phyloP scores from a whole-genome alignment of 2,113 vertebrate genomes.

The Ammodytes marinus region DNA sequence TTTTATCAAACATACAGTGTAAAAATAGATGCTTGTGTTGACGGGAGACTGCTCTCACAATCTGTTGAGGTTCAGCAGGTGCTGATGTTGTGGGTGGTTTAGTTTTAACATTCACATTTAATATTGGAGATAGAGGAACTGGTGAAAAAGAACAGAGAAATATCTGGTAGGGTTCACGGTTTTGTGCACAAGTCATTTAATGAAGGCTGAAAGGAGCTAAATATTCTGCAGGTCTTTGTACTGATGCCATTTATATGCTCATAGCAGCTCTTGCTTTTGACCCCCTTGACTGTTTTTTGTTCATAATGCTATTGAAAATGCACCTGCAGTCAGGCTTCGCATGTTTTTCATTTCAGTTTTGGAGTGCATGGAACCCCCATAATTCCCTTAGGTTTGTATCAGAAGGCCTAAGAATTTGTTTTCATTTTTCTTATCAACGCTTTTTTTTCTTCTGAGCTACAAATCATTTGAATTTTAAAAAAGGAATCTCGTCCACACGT shows the following conservation, averaged over 20 bases:
- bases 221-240: slow-evolving; percentile 20
- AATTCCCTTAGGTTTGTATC: slow-evolving; percentile 19
- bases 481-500: neutral
- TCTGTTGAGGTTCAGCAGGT: slow-evolving; percentile 26
- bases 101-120: slow-evolving; percentile 8
- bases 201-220: slow-evolving; percentile 22
- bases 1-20: slow-evolving; percentile 47
- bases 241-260: slow-evolving; percentile 20
- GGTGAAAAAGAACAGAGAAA: slow-evolving; percentile 25
- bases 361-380: slow-evolving; percentile 10
- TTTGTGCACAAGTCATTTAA: neutral
- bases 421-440: slow-evolving; percentile 24
- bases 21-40: slow-evolving; percentile 64
- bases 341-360: slow-evolving; percentile 31
- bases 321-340: slow-evolving; percentile 55
- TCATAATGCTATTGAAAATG: slow-evolving; percentile 53
- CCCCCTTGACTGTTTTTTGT: slow-evolving; percentile 36
- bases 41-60: slow-evolving; percentile 22
- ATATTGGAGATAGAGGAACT: slow-evolving; percentile 21
- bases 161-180: neutral
- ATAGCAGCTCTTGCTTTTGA: slow-evolving; percentile 30
- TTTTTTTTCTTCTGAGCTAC: neutral
- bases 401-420: slow-evolving; percentile 41
- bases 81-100: slow-evolving; percentile 22
- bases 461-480: slow-evolving; percentile 23